phyloP scores from a whole-genome alignment of 2,113 vertebrate genomes.

The Rynchops niger region DNA sequence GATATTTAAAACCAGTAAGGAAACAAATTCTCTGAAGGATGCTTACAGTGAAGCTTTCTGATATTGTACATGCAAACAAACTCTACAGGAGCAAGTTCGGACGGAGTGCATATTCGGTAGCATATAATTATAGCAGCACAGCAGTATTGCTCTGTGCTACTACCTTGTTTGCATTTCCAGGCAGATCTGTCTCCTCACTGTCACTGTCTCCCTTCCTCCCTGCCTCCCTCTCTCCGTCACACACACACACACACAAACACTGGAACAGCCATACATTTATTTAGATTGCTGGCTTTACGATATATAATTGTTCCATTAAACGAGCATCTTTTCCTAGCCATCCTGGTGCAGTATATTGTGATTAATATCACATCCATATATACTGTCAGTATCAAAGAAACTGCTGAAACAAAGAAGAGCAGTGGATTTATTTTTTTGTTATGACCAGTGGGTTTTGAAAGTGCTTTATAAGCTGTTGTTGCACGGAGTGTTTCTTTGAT shows the following conservation, averaged over 20 bases:
- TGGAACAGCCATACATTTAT: background rate
- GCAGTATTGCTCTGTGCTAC: background rate
- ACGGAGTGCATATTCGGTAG: background rate
- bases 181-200: background rate
- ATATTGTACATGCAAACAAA: background rate
- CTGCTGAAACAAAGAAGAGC: background rate
- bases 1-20: slow-evolving; percentile 5
- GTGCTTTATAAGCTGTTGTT: background rate
- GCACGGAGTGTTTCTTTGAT: background rate
- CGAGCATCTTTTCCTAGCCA: background rate
- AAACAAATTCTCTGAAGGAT: background rate
- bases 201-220: background rate
- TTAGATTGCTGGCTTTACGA: background rate
- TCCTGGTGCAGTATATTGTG: background rate
- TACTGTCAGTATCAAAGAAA: background rate
- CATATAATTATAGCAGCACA: background rate
- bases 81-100: background rate
- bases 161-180: slow-evolving; percentile 14
- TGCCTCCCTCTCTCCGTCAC: background rate
- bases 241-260: background rate
- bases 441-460: slow-evolving; percentile 2
- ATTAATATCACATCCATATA: background rate
- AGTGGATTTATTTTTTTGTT: background rate
- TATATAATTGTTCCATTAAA: slow-evolving; percentile 24
- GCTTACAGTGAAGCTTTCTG: background rate